Conservation (phyloP, 2,888 invertebrate genomes). For the Unio pictorum region DNA sequence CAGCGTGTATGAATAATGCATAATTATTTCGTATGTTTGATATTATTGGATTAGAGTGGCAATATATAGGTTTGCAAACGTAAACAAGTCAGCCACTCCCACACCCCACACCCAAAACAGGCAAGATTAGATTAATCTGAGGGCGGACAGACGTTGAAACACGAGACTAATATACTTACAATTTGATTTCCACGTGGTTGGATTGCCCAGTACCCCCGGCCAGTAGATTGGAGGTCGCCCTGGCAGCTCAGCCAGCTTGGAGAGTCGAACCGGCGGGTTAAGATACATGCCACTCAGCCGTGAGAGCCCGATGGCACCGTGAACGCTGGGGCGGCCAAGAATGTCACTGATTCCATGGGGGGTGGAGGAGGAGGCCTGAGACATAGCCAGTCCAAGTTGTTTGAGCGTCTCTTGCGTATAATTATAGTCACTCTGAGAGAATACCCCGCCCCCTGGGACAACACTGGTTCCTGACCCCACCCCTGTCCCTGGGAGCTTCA, state of each 20-base stretch:
- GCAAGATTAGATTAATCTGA: no score
- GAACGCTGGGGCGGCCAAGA: conserved; percentile 81
- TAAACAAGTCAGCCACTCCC: no score
- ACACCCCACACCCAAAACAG: no score
- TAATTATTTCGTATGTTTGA: no score
- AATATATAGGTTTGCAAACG: no score
- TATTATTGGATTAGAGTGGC: no score
- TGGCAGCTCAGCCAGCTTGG: conserved; percentile 70
- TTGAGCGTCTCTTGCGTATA: conserved; percentile 49
- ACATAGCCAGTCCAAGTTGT: conserved; percentile 43
- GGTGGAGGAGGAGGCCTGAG: conserved; percentile 73
- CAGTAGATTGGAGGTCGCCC: conserved; percentile 81
- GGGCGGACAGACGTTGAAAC: no score
- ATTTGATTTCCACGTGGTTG: conserved; percentile 75
- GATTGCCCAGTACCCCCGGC: conserved; percentile 95
- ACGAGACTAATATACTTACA: conserved; percentile 27
- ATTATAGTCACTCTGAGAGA: conserved; percentile 21
- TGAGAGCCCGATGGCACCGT: conserved; percentile 49
- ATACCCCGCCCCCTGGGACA: conserved; percentile 33
- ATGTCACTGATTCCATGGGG: conserved; percentile 98
- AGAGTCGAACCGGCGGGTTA: conserved; percentile 72
- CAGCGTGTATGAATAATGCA: no score
- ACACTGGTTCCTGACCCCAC: conserved; percentile 32
- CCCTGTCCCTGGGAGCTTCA: conserved; percentile 74
- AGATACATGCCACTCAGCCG: conserved; percentile 73